Conservation (phyloP, 2,888 invertebrate genomes). For the Pteria penguin region DNA sequence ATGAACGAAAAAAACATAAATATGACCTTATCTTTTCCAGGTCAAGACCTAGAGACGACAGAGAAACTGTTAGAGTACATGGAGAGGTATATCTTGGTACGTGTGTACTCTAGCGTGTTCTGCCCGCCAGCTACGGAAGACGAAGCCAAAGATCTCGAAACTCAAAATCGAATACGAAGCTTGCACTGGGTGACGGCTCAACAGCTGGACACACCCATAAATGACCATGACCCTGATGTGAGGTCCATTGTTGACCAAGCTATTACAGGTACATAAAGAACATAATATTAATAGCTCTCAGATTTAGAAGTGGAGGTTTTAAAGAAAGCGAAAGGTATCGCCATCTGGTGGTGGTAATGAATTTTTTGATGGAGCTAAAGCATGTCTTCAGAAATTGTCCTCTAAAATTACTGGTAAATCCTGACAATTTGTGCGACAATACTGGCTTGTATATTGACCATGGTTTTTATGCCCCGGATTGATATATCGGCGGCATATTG, state of each 20-base stretch:
- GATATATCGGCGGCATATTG: no score
- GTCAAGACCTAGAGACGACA: constrained; percentile 86
- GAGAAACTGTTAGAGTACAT: constrained; percentile 92
- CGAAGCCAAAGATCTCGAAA: constrained; percentile 91
- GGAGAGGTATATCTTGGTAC: constrained; percentile 95
- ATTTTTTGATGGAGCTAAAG: no score
- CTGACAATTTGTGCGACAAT: no score
- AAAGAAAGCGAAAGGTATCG: no score
- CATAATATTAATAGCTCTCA: background rate
- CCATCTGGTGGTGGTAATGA: no score
- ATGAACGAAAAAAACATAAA: no score
- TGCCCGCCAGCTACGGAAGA: constrained; percentile 93
- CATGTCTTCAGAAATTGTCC: no score
- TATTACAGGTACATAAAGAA: constrained; percentile 89
- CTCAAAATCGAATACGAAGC: constrained; percentile 94
- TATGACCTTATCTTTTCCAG: no score
- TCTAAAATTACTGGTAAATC: no score
- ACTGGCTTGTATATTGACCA: no score
- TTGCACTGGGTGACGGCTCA: constrained; percentile 97
- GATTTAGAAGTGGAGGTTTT: background rate
- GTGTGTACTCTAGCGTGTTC: constrained; percentile 92
- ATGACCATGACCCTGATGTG: constrained; percentile 90
- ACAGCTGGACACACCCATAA: constrained; percentile 95
- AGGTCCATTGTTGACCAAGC: constrained; percentile 95
- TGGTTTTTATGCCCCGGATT: no score